Evolutionary conservation across 2,888 invertebrate species (phyloP).

Genomic region (Euproctis similis): DNA sequence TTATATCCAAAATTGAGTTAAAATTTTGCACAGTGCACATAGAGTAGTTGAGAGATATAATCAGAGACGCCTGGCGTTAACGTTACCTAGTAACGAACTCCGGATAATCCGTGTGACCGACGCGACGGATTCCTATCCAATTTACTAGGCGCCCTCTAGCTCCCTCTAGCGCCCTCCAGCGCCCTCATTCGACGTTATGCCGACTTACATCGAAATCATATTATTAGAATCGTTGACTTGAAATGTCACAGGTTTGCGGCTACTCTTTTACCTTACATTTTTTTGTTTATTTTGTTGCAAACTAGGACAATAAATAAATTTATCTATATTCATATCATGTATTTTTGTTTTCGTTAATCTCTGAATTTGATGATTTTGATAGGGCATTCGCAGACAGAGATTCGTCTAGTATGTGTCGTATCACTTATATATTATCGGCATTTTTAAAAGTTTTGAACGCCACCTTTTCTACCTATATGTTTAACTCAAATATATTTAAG

Average conservation of each 20-base stretch:
- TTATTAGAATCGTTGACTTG: constrained; percentile 28
- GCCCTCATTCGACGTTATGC: too few species aligned
- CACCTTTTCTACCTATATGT: too few species aligned
- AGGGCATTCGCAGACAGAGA: too few species aligned
- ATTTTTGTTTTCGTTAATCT: too few species aligned
- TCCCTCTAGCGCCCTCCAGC: constrained; percentile 9
- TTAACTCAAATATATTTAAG: too few species aligned
- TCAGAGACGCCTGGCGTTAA: constrained; percentile 39
- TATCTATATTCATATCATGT: too few species aligned
- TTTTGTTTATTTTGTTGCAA: neutral
- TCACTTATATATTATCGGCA: too few species aligned
- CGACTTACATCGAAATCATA: constrained; percentile 25
- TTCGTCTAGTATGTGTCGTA: too few species aligned
- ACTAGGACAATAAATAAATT: neutral
- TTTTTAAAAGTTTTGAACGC: too few species aligned
- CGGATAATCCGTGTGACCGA: constrained; percentile 33
- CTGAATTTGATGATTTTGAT: too few species aligned
- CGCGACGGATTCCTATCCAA: constrained; percentile 40
- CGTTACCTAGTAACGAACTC: constrained; percentile 31
- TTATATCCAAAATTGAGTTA: too few species aligned
- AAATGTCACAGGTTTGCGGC: constrained; percentile 21
- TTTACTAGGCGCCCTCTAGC: constrained; percentile 25
- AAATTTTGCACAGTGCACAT: constrained; percentile 23
- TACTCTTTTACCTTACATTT: constrained; percentile 8
- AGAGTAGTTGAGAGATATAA: constrained; percentile 40